A percentile compares a stretch with the other conserved stretches of the same genome.
phyloP scores from a whole-genome alignment of 1,140 invertebrate species.

The Pogonus chalceus region DNA sequence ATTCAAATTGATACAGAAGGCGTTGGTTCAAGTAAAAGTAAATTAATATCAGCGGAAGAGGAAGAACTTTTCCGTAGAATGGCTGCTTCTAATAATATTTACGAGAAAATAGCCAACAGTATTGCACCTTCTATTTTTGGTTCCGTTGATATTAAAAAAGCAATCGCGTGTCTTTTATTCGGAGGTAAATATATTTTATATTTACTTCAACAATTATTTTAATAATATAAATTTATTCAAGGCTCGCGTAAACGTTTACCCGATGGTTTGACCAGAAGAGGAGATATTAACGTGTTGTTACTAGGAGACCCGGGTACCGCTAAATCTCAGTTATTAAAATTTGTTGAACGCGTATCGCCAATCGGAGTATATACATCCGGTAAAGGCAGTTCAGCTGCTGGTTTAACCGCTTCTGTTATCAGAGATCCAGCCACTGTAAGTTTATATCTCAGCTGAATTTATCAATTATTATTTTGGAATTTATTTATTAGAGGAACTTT shows the following conservation, averaged over 20 bases:
- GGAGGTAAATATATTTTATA: conserved; percentile 50
- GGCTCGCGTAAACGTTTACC: conserved; percentile 79
- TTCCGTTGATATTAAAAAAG: conserved; percentile 91
- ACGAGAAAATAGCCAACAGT: conserved; percentile 81
- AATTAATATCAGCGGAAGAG: conserved; percentile 65
- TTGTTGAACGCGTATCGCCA: conserved; percentile 92
- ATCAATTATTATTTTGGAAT: conserved; percentile 17
- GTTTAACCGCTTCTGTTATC: conserved; percentile 94
- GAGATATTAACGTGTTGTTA: conserved; percentile 94
- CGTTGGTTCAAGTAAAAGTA: conserved; percentile 49
- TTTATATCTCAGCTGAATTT: not conserved
- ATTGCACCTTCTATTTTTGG: conserved; percentile 98
- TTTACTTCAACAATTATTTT: not conserved
- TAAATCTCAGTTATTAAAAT: conserved; percentile 96
- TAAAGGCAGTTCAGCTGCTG: conserved; percentile 97
- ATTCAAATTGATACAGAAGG: conserved; percentile 79
- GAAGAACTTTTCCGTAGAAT: conserved; percentile 86
- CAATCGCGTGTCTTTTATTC: conserved; percentile 91
- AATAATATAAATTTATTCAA: conserved; percentile 22
- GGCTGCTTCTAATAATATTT: conserved; percentile 75
- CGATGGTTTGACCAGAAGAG: conserved; percentile 88
- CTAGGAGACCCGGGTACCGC: conserved; percentile 98
- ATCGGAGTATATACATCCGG: conserved; percentile 97
- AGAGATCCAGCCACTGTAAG: conserved; percentile 82
- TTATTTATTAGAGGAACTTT: conserved; percentile 81